Evolutionary conservation across 2,113 vertebrate genomes (phyloP).

Genomic region (Paradisaea rubra): DNA sequence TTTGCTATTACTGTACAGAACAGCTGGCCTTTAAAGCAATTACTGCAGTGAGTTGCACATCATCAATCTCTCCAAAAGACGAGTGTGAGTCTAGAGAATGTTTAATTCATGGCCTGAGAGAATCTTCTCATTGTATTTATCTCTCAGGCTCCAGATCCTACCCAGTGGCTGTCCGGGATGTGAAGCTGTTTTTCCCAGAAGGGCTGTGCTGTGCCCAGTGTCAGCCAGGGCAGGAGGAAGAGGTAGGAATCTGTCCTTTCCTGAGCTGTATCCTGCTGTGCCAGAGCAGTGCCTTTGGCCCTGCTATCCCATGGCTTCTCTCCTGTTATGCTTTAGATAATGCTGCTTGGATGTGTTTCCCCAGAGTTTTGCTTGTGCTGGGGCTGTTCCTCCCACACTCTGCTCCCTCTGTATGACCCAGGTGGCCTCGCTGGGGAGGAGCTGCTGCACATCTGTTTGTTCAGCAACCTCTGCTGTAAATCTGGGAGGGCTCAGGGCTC

Average conservation of each 20-base stretch:
- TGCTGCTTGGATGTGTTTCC: background rate
- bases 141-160: conserved; percentile 68
- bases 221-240: conserved; percentile 43
- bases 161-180: conserved; percentile 57
- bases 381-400: background rate
- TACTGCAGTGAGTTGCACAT: conserved; percentile 49
- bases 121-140: conserved; percentile 21
- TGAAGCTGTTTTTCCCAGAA: conserved; percentile 71
- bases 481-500: background rate
- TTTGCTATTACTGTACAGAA: conserved; percentile 51
- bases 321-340: background rate
- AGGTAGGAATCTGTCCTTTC: conserved; percentile 51
- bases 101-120: conserved; percentile 62
- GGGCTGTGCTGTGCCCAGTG: conserved; percentile 60
- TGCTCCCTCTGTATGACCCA: background rate
- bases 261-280: background rate
- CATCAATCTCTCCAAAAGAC: conserved; percentile 53
- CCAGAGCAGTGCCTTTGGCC: background rate
- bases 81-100: conserved; percentile 49
- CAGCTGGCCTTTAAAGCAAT: conserved; percentile 59
- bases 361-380: background rate
- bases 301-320: background rate
- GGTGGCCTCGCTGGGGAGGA: background rate
- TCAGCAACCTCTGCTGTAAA: background rate
- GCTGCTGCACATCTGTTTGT: background rate